These are phyloP conservation scores for Tiaroga cobitis DNA, from an alignment of 2,797 vertebrate species.

Conservation along the genomic window DNA sequence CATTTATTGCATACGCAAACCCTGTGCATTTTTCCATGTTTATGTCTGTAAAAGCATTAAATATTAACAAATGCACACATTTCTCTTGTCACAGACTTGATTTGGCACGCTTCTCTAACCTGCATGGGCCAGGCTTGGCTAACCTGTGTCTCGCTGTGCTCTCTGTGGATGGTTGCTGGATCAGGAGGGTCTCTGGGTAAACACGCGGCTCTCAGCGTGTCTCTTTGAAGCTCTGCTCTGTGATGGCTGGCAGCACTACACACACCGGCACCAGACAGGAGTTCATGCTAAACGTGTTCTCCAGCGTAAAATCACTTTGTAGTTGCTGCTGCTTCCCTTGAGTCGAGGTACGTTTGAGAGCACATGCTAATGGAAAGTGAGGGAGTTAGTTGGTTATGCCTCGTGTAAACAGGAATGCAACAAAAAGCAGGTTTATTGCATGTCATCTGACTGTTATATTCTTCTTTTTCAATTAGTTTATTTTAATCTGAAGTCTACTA, in stretches of 20 bases:
- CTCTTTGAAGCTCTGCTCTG: constrained; percentile 72
- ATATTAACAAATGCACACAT: constrained; percentile 49
- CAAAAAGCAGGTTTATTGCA: constrained; percentile 15
- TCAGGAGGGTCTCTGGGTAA: constrained; percentile 70
- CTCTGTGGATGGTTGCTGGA: constrained; percentile 49
- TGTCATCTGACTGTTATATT: background rate
- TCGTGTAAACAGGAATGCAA: constrained; percentile 7
- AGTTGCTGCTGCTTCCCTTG: constrained; percentile 51
- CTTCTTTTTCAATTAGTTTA: background rate
- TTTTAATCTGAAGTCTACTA: no score
- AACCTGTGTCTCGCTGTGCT: constrained; percentile 12
- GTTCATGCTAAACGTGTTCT: constrained; percentile 68
- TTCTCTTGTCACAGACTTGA: background rate
- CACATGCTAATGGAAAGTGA: constrained; percentile 45
- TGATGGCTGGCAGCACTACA: constrained; percentile 76
- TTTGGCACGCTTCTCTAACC: constrained; percentile 12
- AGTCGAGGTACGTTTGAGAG: constrained; percentile 47
- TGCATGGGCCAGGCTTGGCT: constrained; percentile 8
- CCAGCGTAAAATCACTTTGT: constrained; percentile 79
- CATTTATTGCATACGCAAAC: background rate
- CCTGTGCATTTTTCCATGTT: constrained; percentile 36
- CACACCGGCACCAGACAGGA: constrained; percentile 70
- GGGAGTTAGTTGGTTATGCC: constrained; percentile 13
- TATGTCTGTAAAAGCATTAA: constrained; percentile 47
- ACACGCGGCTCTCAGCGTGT: constrained; percentile 55